Evolutionary conservation across 2,888 invertebrate species (phyloP), one percentile per base, ranked within the genome.

Genomic region (Caenorhabditis angaria): DNA sequence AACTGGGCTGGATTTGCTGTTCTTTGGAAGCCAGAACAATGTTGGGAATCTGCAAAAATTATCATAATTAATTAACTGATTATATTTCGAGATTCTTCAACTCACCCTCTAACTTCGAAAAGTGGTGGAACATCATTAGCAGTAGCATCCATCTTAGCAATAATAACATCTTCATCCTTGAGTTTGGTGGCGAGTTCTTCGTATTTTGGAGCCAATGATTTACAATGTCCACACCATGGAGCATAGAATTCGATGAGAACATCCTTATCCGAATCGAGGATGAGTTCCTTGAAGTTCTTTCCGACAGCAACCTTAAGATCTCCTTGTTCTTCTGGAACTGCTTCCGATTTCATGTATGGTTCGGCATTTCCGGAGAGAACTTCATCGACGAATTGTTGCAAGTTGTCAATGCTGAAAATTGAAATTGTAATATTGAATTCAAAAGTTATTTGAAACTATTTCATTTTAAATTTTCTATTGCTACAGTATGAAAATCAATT

Each of bases 181-280:
- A 97, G 88, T 92, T 89, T 90, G 69, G 87, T 87, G 63, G 94
- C 99, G 35, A 99, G 91, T 89, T 99, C 96, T 70, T 97, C 96
- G 89, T 91, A 99, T 63, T 94, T 91, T 24, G 99, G 99, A 1
- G 94, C 91, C 57, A 99, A 91, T 25, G 93, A 94, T 90, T 99
- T 97, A 91, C 99, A 99, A 88, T 99, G 97, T 81, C 97, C 97
- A 88, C 95, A 96, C 97, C 97, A 97, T 0, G 97, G 97, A 41
- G 97, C 97, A 89, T 99, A 99, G 90, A 99, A 99, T 90, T 99
- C 97, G 81, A 99, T 91, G 53, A 99, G 91, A 2, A 94, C 94
- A 88, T 99, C 99, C 88, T 94, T 93, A 35, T 91, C 93, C 83
- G 94, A 93, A 88, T 97, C 93, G 1, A 92, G 92, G 0, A 99